Base-by-base conservation (phyloP, 35 echinoderm and acorn worm genomes). In the Apostichopus japonicus region DNA sequence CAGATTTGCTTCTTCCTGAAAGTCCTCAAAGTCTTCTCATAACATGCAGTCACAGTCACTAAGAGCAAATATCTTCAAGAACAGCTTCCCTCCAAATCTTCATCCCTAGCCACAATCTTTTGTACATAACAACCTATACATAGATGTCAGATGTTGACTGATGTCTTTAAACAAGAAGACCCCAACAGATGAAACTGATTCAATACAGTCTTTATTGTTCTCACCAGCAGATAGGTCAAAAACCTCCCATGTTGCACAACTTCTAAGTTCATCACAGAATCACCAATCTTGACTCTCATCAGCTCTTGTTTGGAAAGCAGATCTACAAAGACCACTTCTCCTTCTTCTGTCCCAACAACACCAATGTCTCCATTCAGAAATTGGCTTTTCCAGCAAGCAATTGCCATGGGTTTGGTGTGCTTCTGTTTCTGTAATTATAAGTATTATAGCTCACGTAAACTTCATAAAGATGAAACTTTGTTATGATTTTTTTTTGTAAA, bases 151-250 rank as follows among this genome's bases (percentile, higher is more conserved):
- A 44, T 44, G 33, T 44, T 44, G 33, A 44, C 33, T 44, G 33
- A 44, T 44, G 33, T 44, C 33, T 44, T 44, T 44, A 44, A 44
- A 44, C 33, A 44, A 44, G 2, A 44, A 44, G 33, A 44, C 33
- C 0, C 33, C 33, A 44, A 44, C 33, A 44, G 2, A 44, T 44
- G 0, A 44, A 44, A 0, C 21, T 23, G 21, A 17, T 78, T 17
- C 8, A 24, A 78, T 11, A 78, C 7, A 23, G 77, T 78, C 77
- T 78, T 17, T 4, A 84, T 19, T 54, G 17, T 10, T 19, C 90
- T 91, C 58, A 78, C 90, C 90, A 91, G 76, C 14, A 91, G 54
- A 79, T 91, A 91, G 19, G 90, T 91, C 11, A 91, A 10, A 58
- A 19, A 91, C 72, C 73, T 91, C 44, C 71, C 72, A 91, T 91